Conservation (phyloP, 2,113 vertebrate genomes). For the Recurvirostra avosetta region DNA sequence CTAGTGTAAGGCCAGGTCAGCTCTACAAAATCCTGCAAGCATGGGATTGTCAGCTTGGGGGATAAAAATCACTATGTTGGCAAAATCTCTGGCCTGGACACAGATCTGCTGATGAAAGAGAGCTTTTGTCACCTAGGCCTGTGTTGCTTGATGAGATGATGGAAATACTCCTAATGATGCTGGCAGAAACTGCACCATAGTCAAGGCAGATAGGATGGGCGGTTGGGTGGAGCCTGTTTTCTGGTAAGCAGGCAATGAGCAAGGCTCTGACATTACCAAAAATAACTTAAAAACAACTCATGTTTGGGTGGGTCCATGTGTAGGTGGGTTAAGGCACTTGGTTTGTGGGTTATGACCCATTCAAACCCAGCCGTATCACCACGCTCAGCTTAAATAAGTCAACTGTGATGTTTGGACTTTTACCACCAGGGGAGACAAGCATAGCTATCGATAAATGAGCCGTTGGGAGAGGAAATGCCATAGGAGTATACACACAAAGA, state of each 20-base stretch:
- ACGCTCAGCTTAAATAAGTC: background rate
- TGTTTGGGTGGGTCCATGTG: background rate
- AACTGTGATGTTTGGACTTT: background rate
- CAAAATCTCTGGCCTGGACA: background rate
- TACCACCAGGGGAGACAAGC: background rate
- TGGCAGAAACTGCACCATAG: background rate
- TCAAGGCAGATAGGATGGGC: background rate
- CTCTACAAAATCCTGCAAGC: background rate
- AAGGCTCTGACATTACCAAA: background rate
- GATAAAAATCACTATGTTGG: background rate
- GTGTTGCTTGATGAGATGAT: background rate
- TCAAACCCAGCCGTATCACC: background rate
- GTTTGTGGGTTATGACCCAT: background rate
- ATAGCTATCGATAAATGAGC: fast-evolving
- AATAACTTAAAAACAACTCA: background rate
- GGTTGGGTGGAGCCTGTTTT: background rate
- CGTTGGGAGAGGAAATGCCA: background rate
- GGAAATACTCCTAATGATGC: background rate
- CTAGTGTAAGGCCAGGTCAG: background rate
- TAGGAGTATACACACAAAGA: background rate
- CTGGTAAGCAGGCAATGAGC: background rate
- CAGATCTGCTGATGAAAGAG: background rate
- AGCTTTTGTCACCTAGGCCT: background rate
- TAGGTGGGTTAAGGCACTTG: background rate
- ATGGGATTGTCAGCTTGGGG: background rate